Evolutionary conservation across 2,888 invertebrate genomes (phyloP).

Genomic region (Drosophila nr. fundita): DNA sequence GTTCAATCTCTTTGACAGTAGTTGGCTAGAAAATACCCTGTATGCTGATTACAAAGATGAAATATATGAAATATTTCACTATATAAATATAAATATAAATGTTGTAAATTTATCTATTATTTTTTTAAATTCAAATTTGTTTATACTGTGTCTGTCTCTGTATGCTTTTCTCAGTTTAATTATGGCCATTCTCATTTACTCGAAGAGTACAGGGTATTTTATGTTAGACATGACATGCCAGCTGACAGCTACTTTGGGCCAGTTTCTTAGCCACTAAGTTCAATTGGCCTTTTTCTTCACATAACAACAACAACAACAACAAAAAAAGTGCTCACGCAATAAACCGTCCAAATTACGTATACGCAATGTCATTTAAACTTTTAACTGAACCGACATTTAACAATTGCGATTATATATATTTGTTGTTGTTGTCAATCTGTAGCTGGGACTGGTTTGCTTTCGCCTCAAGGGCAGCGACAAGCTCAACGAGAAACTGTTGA

Average conservation of each 20-base stretch:
- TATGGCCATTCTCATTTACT: neutral
- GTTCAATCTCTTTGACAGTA: neutral
- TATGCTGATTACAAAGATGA: neutral
- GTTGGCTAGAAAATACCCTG: neutral
- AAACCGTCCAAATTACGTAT: constrained; percentile 45
- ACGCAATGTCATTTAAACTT: constrained; percentile 34
- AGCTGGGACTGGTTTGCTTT: constrained; percentile 97
- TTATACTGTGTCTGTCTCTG: neutral
- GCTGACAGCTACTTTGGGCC: constrained; percentile 51
- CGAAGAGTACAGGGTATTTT: constrained; percentile 18
- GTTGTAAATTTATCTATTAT: neutral
- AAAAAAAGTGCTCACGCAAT: constrained; percentile 34
- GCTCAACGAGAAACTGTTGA: constrained; percentile 95
- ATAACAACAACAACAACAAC: neutral
- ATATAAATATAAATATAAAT: neutral
- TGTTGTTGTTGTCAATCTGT: neutral
- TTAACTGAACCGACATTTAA: constrained; percentile 11
- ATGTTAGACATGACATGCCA: constrained; percentile 26
- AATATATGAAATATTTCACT: neutral
- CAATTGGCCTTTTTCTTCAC: constrained; percentile 31
- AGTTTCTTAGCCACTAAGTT: constrained; percentile 34
- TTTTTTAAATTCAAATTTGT: too few relatives aligned
- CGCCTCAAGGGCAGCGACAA: constrained; percentile 92
- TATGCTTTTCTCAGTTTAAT: neutral
- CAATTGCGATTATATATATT: constrained; percentile 7